Base-by-base conservation (phyloP, 30 jellyfish, hydroid and myxozoan species). In the Aurelia aurita complex sp. Pacific region DNA sequence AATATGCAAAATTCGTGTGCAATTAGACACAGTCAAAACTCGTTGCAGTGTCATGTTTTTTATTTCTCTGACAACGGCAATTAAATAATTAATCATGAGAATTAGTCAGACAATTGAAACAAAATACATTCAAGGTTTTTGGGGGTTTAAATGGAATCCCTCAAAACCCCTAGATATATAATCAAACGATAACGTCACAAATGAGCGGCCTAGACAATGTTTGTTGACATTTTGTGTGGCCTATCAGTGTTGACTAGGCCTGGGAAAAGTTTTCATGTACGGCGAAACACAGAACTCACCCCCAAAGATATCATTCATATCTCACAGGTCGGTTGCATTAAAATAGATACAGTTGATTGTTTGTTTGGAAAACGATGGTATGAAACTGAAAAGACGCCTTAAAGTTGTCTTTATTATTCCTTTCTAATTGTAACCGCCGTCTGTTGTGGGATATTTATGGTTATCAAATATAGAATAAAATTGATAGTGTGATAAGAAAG, bases 41-140 rank as follows among this genome's bases (percentile, higher is more conserved):
- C 13, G 88, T 63, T 40, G 10, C 19, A 35, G 10, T 36, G 67
- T 29, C 53, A 60, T 33, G 57, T 36, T 77, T 77, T 29, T 3
- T 66, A 38, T 40, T 54, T 57, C 66, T 77, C 3, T n/a, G 72
- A 77, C 51, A 38, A 64, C 65, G 19, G 35, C 19, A 7, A 10
- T 38, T 77, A n/a, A 77, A 77, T 77, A 29, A 77, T 77, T 77
- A 12, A 77, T 77, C 69, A 40, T 63, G 53, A 79, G 88, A 60
- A 77, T 77, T 77, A 77, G 78, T 64, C 79, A 77, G 64, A 77
- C 18, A 35, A 62, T 77, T 62, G 54, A 40, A 38, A 61, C 70
- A 64, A 17, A 64, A 18, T 52, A n/a, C 76, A 23, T 61, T 64
- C 78, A 38, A 79, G 67, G 19, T 77, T 62, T 77, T 66, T 46